These are phyloP conservation scores for Campoplex capitator DNA, from an alignment of 2,888 invertebrate genomes.

Conservation along the genomic window DNA sequence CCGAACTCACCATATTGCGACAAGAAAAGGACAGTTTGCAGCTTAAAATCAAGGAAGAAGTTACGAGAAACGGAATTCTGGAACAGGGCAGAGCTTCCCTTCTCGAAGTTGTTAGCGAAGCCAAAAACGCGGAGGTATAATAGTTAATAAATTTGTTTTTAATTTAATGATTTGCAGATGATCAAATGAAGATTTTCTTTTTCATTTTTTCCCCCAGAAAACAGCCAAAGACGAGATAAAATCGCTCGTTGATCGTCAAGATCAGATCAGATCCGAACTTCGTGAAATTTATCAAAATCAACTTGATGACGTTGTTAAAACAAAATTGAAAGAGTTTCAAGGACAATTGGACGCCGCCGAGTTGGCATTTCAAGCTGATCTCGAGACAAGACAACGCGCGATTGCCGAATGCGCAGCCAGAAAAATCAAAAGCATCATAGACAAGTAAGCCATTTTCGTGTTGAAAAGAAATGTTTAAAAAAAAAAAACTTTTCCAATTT, in stretches of 20 bases:
- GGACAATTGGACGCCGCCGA: conserved; percentile 90
- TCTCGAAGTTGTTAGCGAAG: conserved; percentile 85
- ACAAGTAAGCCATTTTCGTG: conserved; percentile 85
- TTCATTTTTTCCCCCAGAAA: conserved; percentile 80
- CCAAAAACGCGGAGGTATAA: conserved; percentile 84
- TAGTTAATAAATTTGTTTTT: background rate
- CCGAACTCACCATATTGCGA: conserved; percentile 83
- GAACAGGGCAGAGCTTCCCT: conserved; percentile 87
- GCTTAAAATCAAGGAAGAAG: conserved; percentile 86
- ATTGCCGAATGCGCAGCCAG: conserved; percentile 90
- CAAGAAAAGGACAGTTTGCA: conserved; percentile 86
- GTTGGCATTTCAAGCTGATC: conserved; percentile 87
- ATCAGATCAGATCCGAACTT: conserved; percentile 89
- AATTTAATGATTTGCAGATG: background rate
- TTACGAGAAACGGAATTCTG: conserved; percentile 84
- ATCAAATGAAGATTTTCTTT: background rate
- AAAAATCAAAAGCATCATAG: conserved; percentile 90
- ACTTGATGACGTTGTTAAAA: conserved; percentile 91
- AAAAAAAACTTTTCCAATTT: background rate
- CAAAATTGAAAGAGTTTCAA: conserved; percentile 92
- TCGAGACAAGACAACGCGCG: conserved; percentile 88
- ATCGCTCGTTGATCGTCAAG: conserved; percentile 85
- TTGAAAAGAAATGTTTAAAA: background rate
- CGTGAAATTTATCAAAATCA: conserved; percentile 92
- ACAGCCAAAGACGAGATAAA: conserved; percentile 83